Evolutionary conservation across 2,888 invertebrate species (phyloP), one percentile per base, ranked within the genome.

Genomic region (Drosophila monieri): DNA sequence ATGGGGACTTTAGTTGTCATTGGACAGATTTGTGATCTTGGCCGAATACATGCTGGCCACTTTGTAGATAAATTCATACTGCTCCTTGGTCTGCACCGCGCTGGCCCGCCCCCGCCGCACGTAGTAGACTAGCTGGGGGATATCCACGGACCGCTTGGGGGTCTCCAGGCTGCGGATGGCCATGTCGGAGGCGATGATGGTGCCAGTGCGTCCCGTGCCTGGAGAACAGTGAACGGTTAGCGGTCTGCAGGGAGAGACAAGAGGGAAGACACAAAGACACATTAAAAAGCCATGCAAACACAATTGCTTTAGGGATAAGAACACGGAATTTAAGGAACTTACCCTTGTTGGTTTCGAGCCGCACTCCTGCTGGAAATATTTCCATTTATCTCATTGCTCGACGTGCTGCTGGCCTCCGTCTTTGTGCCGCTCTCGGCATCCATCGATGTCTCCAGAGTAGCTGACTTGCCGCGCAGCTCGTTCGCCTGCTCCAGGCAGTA

Each of bases 1-100:
- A 15, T 23, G 23, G 39, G 21, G 14, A 15, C 3, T 61, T 88
- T 81, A 92, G 69, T 91, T 91, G 76, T 95, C 95, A 89, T 94
- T 91, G 69, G 93, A 93, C 75, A 94, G 94, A 69, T 96, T 96
- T 88, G 96, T 95, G 81, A 97, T 93, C 92, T 96, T 96, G 76
- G 96, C 95, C 71, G 96, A 96, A 90, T 97, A 97, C 90, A 96
- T 94, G 90, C 95, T 95, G 80, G 97, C 93, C 88, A 96, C 98
- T 95, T 96, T 96, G 91, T 98, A 98, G 74, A 98, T 95, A 92
- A 97, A 97, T 88, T 95, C 94, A 92, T 98, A 98, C 92, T 98
- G 98, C 88, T 98, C 97, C 88, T 95, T 94, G 67, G 97, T 98
- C 91, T 97, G 95, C 23, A 98, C 96, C 66, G 97, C 94, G 79